Base-by-base conservation (phyloP, 1,140 invertebrate species). In the Rhyzopertha dominica region DNA sequence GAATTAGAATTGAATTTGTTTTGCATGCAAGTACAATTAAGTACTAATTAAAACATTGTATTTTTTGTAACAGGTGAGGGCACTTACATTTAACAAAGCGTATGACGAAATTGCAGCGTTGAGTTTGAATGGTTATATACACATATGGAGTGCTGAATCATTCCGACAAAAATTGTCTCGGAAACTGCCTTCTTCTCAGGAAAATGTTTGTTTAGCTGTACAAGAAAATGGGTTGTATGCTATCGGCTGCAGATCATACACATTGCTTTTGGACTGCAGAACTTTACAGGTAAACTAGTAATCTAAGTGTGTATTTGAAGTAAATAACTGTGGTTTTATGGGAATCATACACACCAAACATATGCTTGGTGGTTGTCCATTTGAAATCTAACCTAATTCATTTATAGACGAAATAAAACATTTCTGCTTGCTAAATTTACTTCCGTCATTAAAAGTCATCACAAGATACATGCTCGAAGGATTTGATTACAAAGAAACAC, bases 241-340 rank as follows among this genome's bases (percentile, higher is more conserved):
- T 2, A 84, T 96, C 30, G 94, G 94, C 14, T 95, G 91, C 59
- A 84, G 90, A 47, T 94, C 92, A 24, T 92, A 94, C 64, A 93
- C 93, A 2, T 76, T 93, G 26, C 68, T 96, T 5, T 70, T 96
- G 26, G 93, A 97, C 68, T 84, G 88, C 18, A 75, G 90, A 53
- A 92, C 87, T 20, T 72, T 93, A 26, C 89, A 93, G 63, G 74
- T 80, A 42, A 39, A 22, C 20, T 13, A 19, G n/a, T 32, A 9
- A 7, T 32, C 14, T 9, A 32, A 32, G 5, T n/a, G 9, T 7
- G 30, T 32, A 25, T 25, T 29, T 13, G 16, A 29, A 29, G 16
- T 5, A 29, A 29, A 29, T 5, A 9, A 9, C 28, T 13, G 5
- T 29, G 16, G 5, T n/a, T n/a, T n/a, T n/a, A n/a, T n/a, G n/a